phyloP scores from a whole-genome alignment of 2,113 vertebrate species.

The Myiagra hebetior region DNA sequence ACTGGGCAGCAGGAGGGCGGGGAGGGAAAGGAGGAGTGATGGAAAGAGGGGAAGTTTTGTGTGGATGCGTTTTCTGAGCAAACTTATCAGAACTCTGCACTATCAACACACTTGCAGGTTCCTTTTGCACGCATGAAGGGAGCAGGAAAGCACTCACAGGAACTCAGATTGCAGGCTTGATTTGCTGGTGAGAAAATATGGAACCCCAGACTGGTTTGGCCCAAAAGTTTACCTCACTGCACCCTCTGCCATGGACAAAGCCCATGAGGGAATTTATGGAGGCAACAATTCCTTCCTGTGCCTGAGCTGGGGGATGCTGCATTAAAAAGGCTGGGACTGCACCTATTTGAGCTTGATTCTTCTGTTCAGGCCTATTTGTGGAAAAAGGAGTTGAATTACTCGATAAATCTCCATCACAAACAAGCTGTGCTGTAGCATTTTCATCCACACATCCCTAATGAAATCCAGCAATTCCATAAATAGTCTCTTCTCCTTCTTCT shows the following conservation, averaged over 20 bases:
- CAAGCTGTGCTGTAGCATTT: not conserved
- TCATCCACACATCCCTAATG: not conserved
- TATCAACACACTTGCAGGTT: not conserved
- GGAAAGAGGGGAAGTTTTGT: not conserved
- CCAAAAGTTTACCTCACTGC: not conserved
- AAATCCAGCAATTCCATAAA: not conserved
- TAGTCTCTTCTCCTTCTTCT: not conserved
- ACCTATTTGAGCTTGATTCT: not conserved
- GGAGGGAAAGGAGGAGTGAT: not conserved
- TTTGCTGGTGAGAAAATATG: not conserved
- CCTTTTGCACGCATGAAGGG: not conserved
- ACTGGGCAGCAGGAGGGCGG: not conserved
- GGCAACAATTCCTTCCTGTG: not conserved
- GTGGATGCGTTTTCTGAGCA: not conserved
- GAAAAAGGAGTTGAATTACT: not conserved
- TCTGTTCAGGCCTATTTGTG: not conserved
- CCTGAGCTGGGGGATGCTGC: not conserved
- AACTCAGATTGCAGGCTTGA: not conserved
- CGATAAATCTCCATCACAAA: not conserved
- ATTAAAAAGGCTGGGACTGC: not conserved
- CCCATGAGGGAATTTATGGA: not conserved
- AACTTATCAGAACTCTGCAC: not conserved
- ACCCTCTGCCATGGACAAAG: not conserved
- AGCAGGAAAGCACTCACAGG: not conserved
- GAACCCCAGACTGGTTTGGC: not conserved